Evolutionary conservation across 2,113 vertebrate species (phyloP), one percentile per base, ranked within the genome.

Genomic region (Heterocephalus glaber): DNA sequence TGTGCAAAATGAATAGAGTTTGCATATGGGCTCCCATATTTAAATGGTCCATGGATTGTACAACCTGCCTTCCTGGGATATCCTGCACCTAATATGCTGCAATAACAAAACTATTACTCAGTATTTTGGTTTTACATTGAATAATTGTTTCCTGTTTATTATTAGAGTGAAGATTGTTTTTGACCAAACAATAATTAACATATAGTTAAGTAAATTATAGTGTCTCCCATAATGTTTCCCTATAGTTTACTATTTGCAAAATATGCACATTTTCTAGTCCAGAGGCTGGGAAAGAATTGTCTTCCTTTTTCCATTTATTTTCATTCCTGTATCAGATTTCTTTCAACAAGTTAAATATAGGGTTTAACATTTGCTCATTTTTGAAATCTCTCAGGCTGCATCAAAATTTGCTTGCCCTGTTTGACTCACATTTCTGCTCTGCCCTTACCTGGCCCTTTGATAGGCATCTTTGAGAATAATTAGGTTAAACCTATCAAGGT

Each of bases 251-350:
- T 24, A 26, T 3, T 70, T 52, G 28, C 24, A 63, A 70, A 79
- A 86, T 68, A 76, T 35, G 77, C 28, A 77, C 1, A 41, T 65
- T 86, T 91, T 92, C 41, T 63, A 56, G 3, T 89, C 12, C 81
- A 80, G 81, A 91, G 30, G 0, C 30, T 89, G 9, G 8, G 11
- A 52, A 88, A 88, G 1, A 38, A 56, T 49, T 72, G 30, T 85
- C 17, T 94, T 70, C 24, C 17, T 95, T 10, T 89, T 82, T 94
- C 79, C 8, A 54, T 70, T 90, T 76, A 47, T 58, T 92, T 82
- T 16, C 44, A 65, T 93, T 94, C 17, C 0, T 76, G 47, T 68
- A 26, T 79, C 26, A 54, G 47, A 88, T 85, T 70, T 58, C 60
- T 52, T 10, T 70, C 16, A 87, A 7, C 1, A 52, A 49, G 30